Conservation (phyloP, 2,797 vertebrate species). For the Sparus aurata region DNA sequence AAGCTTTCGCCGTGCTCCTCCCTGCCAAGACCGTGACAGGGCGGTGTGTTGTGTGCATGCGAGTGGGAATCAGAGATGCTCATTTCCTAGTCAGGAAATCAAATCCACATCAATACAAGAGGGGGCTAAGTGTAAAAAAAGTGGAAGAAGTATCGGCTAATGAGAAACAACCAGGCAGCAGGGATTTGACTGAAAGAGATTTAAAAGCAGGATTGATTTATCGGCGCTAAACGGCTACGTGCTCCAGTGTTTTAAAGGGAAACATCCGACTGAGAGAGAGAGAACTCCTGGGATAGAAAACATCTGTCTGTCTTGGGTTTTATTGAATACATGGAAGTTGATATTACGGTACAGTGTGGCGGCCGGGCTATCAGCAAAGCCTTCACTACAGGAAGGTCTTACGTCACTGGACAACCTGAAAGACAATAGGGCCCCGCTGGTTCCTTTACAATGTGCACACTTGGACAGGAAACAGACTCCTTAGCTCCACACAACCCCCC, state of each 20-base stretch:
- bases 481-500: conserved; percentile 54
- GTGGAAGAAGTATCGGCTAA: conserved; percentile 27
- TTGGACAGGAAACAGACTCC: conserved; percentile 73
- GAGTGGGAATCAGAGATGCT: conserved; percentile 57
- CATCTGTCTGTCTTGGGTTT: conserved; percentile 73
- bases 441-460: conserved; percentile 71
- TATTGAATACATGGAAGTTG: conserved; percentile 81
- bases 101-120: conserved; percentile 48
- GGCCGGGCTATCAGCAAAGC: conserved; percentile 72
- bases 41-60: conserved; percentile 20
- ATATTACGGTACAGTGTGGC: conserved; percentile 68
- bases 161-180: conserved; percentile 37
- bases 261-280: conserved; percentile 55
- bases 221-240: conserved; percentile 41
- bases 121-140: background rate
- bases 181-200: conserved; percentile 30
- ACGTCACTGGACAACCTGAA: conserved; percentile 66
- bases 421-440: conserved; percentile 78
- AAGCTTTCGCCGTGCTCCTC: conserved; percentile 25
- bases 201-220: conserved; percentile 46
- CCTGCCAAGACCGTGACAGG: conserved; percentile 49
- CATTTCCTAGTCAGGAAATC: conserved; percentile 49
- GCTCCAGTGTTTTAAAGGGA: conserved; percentile 46
- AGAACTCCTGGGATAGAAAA: conserved; percentile 57
- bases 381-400: conserved; percentile 81